Percentiles rank a stretch among this genome's conserved stretches.
Evolutionary conservation across 2,888 invertebrate genomes (phyloP).

Genomic region (Melangyna quadrimaculata): DNA sequence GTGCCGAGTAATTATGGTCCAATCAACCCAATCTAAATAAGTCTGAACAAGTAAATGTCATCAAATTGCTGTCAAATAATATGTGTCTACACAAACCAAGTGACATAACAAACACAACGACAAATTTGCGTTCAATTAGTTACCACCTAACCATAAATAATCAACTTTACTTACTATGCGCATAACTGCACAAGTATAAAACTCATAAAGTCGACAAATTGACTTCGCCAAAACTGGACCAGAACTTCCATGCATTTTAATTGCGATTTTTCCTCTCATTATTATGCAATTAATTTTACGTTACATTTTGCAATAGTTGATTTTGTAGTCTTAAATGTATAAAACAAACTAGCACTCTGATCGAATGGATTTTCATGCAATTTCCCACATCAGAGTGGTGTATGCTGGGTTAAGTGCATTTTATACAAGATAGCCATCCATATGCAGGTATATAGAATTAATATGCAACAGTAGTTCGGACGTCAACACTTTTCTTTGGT

Average conservation of each 20-base stretch:
- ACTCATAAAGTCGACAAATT: conserved; percentile 57
- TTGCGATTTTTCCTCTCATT: conserved; percentile 37
- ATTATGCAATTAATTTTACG: conserved; percentile 48
- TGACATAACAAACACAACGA: conserved; percentile 3
- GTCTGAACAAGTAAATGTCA: not conserved
- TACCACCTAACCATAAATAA: conserved; percentile 50
- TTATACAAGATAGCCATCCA: conserved; percentile 9
- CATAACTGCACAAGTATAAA: conserved; percentile 20
- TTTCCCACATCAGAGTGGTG: conserved; percentile 25
- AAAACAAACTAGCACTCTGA: not conserved
- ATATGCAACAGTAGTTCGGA: conserved; percentile 8
- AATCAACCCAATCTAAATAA: not conserved
- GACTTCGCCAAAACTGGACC: conserved; percentile 51
- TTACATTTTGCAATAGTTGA: conserved; percentile 28
- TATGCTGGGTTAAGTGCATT: not conserved
- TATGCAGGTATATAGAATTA: not conserved
- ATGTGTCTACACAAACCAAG: conserved; percentile 10
- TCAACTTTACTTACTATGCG: conserved; percentile 41
- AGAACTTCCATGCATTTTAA: conserved; percentile 58
- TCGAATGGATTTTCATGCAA: conserved; percentile 34
- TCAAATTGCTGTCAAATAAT: conserved; percentile 26
- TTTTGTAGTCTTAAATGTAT: not conserved
- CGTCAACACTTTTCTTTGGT: not conserved
- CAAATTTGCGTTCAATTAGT: conserved; percentile 60
- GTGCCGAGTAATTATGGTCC: not conserved